phyloP scores from a whole-genome alignment of 2,888 invertebrate species.

The Belgica antarctica region DNA sequence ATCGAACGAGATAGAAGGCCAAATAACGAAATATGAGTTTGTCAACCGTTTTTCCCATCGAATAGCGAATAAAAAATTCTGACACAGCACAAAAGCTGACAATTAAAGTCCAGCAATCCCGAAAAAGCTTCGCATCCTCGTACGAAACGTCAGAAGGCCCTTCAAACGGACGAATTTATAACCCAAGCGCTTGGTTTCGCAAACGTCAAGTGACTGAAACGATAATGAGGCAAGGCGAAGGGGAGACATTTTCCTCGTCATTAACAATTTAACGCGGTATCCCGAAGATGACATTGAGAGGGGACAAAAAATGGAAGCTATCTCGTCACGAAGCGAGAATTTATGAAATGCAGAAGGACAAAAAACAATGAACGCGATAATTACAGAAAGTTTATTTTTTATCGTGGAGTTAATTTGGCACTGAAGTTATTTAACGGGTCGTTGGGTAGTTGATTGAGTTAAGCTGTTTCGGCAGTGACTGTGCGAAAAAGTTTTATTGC shows the following conservation, averaged over 20 bases:
- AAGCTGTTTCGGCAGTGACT: neutral
- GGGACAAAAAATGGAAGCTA: slow-evolving; percentile 11
- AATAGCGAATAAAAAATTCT: slow-evolving; percentile 21
- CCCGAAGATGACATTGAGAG: neutral
- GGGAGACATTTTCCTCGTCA: slow-evolving; percentile 7
- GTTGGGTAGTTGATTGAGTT: slow-evolving; percentile 3
- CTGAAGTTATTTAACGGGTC: slow-evolving; percentile 2
- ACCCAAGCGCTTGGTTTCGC: neutral
- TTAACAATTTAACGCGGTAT: slow-evolving; percentile 16
- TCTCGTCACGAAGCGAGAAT: neutral
- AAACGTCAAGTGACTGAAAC: too few relatives aligned
- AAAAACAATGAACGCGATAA: slow-evolving; percentile 4
- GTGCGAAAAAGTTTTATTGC: slow-evolving; percentile 9
- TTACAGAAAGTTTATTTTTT: slow-evolving; percentile 6
- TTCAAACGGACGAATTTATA: slow-evolving; percentile 16
- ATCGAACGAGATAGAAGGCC: neutral
- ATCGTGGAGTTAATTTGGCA: neutral
- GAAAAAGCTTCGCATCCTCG: slow-evolving; percentile 15
- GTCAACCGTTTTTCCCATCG: neutral
- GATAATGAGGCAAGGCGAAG: too few relatives aligned
- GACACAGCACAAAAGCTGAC: slow-evolving; percentile 6
- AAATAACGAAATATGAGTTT: slow-evolving; percentile 10
- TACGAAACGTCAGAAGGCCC: slow-evolving; percentile 8
- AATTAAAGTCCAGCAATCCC: slow-evolving; percentile 33
- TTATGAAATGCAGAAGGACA: neutral